Base-by-base conservation (phyloP, 2,888 invertebrate genomes). In the Cynaeus angustus region DNA sequence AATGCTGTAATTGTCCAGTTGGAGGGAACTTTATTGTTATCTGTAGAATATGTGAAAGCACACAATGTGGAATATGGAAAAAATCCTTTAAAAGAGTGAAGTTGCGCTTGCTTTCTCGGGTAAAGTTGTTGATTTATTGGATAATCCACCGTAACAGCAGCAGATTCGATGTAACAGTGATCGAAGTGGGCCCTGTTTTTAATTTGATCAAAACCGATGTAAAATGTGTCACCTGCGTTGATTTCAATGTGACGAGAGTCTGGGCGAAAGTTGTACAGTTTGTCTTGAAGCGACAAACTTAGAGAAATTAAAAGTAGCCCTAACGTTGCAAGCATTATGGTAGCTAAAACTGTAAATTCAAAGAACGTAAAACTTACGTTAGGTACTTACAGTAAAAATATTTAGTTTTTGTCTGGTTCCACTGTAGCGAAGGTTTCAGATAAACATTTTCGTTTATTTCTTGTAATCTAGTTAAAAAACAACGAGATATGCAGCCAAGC, bases 1-100 rank as follows among this genome's bases (percentile, higher is more conserved):
- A 14, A 58, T 6, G 28, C 58, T n/a, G 26, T 26, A 26, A 58
- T 45, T 5, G 58, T 58, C 58, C 58, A 58, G 3, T 41, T 28
- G 3, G n/a, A 16, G 1, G 45, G 43, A 5, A 8, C 9, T 21
- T n/a, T 43, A n/a, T 26, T 41, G 16, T 58, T 21, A 7, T 10
- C 43, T 2, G 21, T 43, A 6, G 38, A 58, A 10, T 14, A 41
- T n/a, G 21, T 12, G n/a, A 43, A 58, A 4, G 12, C 41, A 28
- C 58, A 58, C n/a, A 26, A 13, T 37, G n/a, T 8, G 5, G 6
- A 3, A n/a, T 10, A 52, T 5, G 52, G 28, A 8, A 12, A 28
- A n/a, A 45, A 58, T 14, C 45, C 43, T 16, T 43, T 28, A n/a
- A 10, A 43, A 43, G n/a, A 10, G 16, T 38, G 3, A n/a, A n/a